Conservation (phyloP, 2,113 vertebrate genomes). For the Piliocolobus tephrosceles region DNA sequence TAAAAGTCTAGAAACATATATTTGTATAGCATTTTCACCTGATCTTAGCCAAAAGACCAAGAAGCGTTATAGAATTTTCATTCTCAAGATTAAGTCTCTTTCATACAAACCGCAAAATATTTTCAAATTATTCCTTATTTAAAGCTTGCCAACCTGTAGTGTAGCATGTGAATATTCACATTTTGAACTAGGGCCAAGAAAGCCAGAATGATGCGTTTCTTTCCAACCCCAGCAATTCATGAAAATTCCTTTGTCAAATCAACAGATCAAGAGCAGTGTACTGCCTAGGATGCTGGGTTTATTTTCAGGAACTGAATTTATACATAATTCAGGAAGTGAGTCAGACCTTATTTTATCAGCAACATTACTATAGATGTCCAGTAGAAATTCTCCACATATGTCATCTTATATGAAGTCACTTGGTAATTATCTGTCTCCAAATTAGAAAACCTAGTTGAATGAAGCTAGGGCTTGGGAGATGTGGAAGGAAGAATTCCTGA, state of each 20-base stretch:
- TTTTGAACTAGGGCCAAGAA: neutral
- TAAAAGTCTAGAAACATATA: neutral
- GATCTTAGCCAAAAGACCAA: neutral
- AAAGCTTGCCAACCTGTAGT: neutral
- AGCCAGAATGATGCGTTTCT: neutral
- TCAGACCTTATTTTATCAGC: constrained; percentile 16
- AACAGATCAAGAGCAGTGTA: neutral
- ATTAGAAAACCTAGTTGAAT: neutral
- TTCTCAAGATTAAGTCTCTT: neutral
- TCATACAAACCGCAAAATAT: neutral
- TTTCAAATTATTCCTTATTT: neutral
- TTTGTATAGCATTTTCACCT: neutral
- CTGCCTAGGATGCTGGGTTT: neutral
- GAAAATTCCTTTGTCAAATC: neutral
- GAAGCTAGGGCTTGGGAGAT: neutral
- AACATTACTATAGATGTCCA: neutral
- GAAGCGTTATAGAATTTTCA: neutral
- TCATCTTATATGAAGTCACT: neutral
- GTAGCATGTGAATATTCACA: too few relatives aligned
- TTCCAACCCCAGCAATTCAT: neutral
- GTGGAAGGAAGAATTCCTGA: neutral
- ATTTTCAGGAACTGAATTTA: constrained; percentile 42
- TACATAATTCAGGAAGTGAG: constrained; percentile 53
- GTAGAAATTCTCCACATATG: neutral
- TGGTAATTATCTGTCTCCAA: neutral